These are phyloP conservation scores for Lytechinus pictus DNA, from an alignment of 35 echinoderm and acorn worm genomes.

Conservation along the genomic window DNA sequence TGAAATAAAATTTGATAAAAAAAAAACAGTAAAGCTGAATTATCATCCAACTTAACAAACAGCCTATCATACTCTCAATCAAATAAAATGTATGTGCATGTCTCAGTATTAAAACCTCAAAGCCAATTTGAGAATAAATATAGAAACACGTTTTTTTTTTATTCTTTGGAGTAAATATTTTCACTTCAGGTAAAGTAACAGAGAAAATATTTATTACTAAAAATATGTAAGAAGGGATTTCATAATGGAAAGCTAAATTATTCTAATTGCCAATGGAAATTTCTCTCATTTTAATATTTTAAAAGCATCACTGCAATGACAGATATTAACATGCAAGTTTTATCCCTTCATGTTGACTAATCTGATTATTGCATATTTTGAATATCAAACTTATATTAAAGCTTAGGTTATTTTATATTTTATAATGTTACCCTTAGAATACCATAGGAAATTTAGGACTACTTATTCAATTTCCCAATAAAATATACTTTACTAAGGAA, in stretches of 20 bases:
- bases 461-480: not conserved
- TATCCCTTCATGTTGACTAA: not conserved
- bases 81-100: not conserved
- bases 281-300: not conserved
- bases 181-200: not conserved
- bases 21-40: not conserved
- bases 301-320: not conserved
- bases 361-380: not conserved
- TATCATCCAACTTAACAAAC: not conserved
- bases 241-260: not conserved
- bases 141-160: too few relatives aligned
- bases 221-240: not conserved
- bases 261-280: not conserved
- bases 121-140: too few relatives aligned
- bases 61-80: not conserved
- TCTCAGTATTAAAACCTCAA: too few relatives aligned
- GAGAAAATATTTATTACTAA: not conserved
- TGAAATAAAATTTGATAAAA: too few relatives aligned
- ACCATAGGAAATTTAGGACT: not conserved
- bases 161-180: too few relatives aligned
- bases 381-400: not conserved
- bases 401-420: not conserved
- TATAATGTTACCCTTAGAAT: not conserved
- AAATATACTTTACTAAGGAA: not conserved
- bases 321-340: not conserved